Evolutionary conservation across 2,113 vertebrate genomes (phyloP).

Genomic region (Eptesicus fuscus): DNA sequence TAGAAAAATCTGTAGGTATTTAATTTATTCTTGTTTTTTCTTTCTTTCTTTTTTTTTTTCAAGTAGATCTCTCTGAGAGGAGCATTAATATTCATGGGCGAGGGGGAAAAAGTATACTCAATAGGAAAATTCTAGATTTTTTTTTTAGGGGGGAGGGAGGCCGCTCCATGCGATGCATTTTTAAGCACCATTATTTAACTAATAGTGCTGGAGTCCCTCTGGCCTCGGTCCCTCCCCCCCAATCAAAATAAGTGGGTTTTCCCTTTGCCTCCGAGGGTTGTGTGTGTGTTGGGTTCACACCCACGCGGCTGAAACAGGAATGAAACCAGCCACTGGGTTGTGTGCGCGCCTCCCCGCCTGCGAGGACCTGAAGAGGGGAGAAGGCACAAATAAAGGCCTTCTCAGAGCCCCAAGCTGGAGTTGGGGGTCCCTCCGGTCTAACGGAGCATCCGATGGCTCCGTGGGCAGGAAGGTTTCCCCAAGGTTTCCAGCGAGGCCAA

Average conservation of each 20-base stretch:
- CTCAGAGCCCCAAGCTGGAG: not conserved
- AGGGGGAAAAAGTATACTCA: conserved; percentile 78
- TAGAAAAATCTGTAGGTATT: conserved; percentile 91
- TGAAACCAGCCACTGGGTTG: not conserved
- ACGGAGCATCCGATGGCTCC: not conserved
- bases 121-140: conserved; percentile 85
- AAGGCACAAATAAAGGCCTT: conserved; percentile 53
- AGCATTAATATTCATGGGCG: conserved; percentile 87
- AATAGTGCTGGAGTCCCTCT: conserved; percentile 69
- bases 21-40: conserved; percentile 87
- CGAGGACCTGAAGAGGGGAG: not conserved
- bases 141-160: conserved; percentile 76
- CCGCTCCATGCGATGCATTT: conserved; percentile 83
- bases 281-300: conserved; percentile 40
- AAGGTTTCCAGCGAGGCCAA: not conserved
- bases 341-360: not conserved
- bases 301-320: conserved; percentile 2
- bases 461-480: not conserved
- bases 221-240: conserved; percentile 27
- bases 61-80: conserved; percentile 86
- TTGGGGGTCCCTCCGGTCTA: not conserved
- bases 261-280: not conserved
- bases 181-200: conserved; percentile 83
- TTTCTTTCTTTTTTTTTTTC: conserved; percentile 79
- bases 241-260: conserved; percentile 47